A percentile compares a stretch with the other conserved stretches of the same genome.
phyloP scores from a whole-genome alignment of 1,140 invertebrate species.

The Brevipalpus yothersi region DNA sequence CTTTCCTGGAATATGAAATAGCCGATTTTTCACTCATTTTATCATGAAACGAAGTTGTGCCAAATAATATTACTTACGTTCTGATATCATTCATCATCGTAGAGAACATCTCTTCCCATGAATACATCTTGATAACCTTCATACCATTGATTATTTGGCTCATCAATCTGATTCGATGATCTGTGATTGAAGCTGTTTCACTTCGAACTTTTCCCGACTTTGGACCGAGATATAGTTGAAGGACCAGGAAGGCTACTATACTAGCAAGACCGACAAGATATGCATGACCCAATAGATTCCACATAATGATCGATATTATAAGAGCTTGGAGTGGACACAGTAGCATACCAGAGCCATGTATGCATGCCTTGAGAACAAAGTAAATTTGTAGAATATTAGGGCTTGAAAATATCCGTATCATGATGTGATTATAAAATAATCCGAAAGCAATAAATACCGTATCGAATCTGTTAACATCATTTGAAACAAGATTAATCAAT shows the following conservation, averaged over 20 bases:
- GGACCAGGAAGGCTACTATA: slow-evolving; percentile 49
- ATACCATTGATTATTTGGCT: slow-evolving; percentile 74
- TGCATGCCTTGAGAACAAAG: background rate
- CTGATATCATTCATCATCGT: slow-evolving; percentile 3
- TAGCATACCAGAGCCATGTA: slow-evolving; percentile 5
- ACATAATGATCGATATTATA: slow-evolving; percentile 8
- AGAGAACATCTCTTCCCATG: slow-evolving; percentile 53
- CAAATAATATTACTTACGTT: no score
- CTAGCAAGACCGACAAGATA: slow-evolving; percentile 48
- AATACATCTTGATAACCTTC: slow-evolving; percentile 50
- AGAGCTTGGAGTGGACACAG: slow-evolving; percentile 9
- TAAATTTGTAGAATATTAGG: no score
- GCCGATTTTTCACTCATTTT: no score
- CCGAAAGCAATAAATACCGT: slow-evolving; percentile 8
- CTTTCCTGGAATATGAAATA: slow-evolving; percentile 17
- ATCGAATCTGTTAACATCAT: slow-evolving; percentile 39
- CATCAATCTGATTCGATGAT: slow-evolving; percentile 59
- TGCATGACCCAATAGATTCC: slow-evolving; percentile 27
- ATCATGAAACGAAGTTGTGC: no score
- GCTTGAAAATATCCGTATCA: no score
- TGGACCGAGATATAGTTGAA: slow-evolving; percentile 46
- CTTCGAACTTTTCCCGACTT: background rate
- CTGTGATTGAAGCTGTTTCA: slow-evolving; percentile 28
- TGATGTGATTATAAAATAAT: no score
- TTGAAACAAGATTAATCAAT: slow-evolving; percentile 73